Percentiles rank a stretch among this genome's conserved stretches.
Conservation (phyloP, 2,797 vertebrate species). For the Aplochiton taeniatus region DNA sequence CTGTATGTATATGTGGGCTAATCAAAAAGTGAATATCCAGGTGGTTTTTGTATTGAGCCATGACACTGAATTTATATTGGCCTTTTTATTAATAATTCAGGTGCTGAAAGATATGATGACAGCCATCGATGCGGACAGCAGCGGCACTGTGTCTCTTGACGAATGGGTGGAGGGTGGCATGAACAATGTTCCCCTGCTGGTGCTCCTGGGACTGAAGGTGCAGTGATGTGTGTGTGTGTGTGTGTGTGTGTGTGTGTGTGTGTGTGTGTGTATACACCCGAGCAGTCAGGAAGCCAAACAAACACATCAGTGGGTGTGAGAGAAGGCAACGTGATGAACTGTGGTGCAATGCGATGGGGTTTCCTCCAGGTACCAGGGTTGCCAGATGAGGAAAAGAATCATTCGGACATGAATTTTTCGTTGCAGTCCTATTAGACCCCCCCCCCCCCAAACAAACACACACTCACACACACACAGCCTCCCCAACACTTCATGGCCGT, state of each 20-base stretch:
- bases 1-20: too few relatives aligned
- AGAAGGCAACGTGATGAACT: too few relatives aligned
- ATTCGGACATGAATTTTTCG: too few relatives aligned
- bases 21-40: too few relatives aligned
- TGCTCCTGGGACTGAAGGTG: constrained; percentile 88
- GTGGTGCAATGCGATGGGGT: not conserved
- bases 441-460: too few relatives aligned
- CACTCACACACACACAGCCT: not conserved
- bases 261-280: too few relatives aligned
- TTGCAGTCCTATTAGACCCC: too few relatives aligned
- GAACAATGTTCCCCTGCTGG: constrained; percentile 89
- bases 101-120: constrained; percentile 95
- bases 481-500: constrained; percentile 32
- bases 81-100: constrained; percentile 61
- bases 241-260: not conserved
- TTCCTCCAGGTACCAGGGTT: not conserved
- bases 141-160: constrained; percentile 86
- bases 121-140: constrained; percentile 88
- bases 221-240: not conserved
- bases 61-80: too few relatives aligned
- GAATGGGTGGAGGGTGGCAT: constrained; percentile 93
- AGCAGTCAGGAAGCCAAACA: too few relatives aligned
- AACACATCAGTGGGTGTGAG: too few relatives aligned
- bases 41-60: too few relatives aligned
- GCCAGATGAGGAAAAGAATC: not conserved